Base-by-base conservation (phyloP, 2,113 vertebrate genomes). In the Oncorhynchus clarkii region DNA sequence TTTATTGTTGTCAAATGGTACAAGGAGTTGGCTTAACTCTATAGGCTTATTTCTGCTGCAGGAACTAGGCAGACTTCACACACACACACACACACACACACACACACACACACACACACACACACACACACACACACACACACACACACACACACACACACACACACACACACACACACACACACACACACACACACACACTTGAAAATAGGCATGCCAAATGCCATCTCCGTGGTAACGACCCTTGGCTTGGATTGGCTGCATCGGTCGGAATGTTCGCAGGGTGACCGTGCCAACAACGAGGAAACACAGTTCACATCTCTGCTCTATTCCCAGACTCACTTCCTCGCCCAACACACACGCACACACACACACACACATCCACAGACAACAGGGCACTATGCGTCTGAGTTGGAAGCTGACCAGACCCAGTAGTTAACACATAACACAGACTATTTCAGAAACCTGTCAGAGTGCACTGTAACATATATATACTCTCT, bases 21-120 rank as follows among this genome's bases (percentile, higher is more conserved):
- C 49, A 51, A 51, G 49, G 13, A 2, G 11, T 51, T 51, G 1
- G 13, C 49, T 51, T 51, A 51, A 90, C 89, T 75, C 71, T 72
- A 78, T 49, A 65, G 88, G 86, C 84, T 91, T 94, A 94, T 93
- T 93, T 93, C 87, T 85, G 91, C 86, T 79, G 51, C 86, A 86
- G 89, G 90, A 80, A 84, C 92, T 14, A 27, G 93, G 93, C 92
- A 94, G 92, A 94, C 71, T 92, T 86, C 75, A 27, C 27, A 27
- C 27, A 27, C 29, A 82, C 57, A 72, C 75, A 27, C 27, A 27
- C 27, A 27, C 75, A 27, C 27, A 27, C 27, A 27, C 75, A 27
- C 27, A 27, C 27, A 27, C 29, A 82, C 57, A 72, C 73, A 73
- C 65, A 60, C 70, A 67, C 60, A 45, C 49, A 74, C 77, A n/a